These are phyloP conservation scores for Cranoglanis bouderius DNA, from an alignment of 2,113 vertebrate genomes.

Conservation along the genomic window DNA sequence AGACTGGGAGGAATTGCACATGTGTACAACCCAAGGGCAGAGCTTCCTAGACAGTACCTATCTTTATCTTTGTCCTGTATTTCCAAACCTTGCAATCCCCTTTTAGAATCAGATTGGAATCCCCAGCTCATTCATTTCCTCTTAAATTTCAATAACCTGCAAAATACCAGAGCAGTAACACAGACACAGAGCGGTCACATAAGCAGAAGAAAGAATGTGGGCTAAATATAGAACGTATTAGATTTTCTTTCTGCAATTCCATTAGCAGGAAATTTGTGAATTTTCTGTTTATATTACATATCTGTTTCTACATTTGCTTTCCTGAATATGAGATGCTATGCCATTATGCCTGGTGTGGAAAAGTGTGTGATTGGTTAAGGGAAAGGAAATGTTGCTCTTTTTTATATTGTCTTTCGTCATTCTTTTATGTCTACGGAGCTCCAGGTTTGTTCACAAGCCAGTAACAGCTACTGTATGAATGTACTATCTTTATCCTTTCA, in stretches of 20 bases:
- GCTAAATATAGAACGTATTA: constrained; percentile 19
- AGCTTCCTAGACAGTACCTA: background rate
- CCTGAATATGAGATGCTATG: constrained; percentile 1
- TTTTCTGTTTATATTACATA: constrained; percentile 22
- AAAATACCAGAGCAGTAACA: constrained; percentile 22
- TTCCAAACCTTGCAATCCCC: constrained; percentile 24
- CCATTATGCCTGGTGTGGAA: background rate
- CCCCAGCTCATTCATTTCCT: constrained; percentile 37
- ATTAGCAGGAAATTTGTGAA: constrained; percentile 23
- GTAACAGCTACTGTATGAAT: background rate
- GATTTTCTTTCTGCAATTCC: constrained; percentile 21
- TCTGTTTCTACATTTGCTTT: constrained; percentile 16
- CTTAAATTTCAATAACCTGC: constrained; percentile 33
- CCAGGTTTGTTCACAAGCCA: background rate
- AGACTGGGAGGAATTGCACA: background rate
- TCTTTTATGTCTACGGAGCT: constrained; percentile 6
- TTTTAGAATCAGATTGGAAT: constrained; percentile 44
- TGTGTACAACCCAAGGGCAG: background rate
- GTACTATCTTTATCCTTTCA: background rate
- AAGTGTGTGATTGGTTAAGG: background rate
- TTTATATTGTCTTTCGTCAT: constrained; percentile 2
- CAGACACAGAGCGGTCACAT: constrained; percentile 17
- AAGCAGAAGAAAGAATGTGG: constrained; percentile 7
- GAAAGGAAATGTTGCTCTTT: constrained; percentile 12
- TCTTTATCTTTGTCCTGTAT: constrained; percentile 19